Conservation (phyloP, 2,113 vertebrate species). For the Syngnathus scovelli region DNA sequence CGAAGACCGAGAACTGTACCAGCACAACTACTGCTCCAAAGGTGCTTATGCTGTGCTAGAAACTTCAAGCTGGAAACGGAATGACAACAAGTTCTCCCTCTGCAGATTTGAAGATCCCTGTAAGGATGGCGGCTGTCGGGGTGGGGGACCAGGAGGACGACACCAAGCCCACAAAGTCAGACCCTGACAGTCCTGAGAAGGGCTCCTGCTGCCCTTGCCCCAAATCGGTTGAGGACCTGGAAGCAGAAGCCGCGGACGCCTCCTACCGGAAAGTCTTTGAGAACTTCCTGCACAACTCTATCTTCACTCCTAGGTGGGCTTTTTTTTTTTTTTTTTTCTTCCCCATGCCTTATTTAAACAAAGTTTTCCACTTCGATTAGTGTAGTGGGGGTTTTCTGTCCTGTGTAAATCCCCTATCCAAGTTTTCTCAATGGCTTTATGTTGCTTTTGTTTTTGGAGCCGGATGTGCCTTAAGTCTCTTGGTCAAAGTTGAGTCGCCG, state of each 20-base stretch:
- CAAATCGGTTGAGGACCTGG: conserved; percentile 84
- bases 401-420: too few species aligned
- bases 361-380: not conserved
- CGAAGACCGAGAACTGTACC: conserved; percentile 89
- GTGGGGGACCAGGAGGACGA: conserved; percentile 83
- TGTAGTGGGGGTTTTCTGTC: too few species aligned
- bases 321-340: not conserved
- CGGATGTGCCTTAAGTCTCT: not conserved
- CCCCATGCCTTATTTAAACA: not conserved
- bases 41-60: conserved; percentile 50
- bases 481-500: conserved; percentile 7
- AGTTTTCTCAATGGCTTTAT: not conserved
- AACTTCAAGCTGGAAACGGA: not conserved
- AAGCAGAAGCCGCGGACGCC: conserved; percentile 84
- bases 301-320: conserved; percentile 88
- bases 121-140: conserved; percentile 82
- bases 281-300: conserved; percentile 95
- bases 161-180: conserved; percentile 79
- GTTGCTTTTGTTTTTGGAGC: not conserved
- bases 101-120: conserved; percentile 86
- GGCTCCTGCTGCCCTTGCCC: conserved; percentile 87
- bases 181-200: conserved; percentile 75
- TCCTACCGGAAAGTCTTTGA: conserved; percentile 95
- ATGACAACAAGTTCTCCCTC: not conserved
- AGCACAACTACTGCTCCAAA: conserved; percentile 96